Conservation (phyloP, 2,797 vertebrate genomes). For the Sebastes itinus region DNA sequence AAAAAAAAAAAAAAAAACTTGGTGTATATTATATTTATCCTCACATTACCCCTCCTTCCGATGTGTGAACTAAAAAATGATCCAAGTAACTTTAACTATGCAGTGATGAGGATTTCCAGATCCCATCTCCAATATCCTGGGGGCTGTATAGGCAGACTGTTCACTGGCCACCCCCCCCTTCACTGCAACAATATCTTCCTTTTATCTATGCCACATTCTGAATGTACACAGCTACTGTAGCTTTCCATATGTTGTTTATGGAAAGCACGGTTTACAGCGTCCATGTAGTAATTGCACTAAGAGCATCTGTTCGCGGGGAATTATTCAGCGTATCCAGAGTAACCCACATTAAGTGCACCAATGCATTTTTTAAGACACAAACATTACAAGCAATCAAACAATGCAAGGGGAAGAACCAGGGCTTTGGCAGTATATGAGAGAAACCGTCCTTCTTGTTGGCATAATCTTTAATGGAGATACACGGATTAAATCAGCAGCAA, state of each 20-base stretch:
- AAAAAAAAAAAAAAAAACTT: not conserved
- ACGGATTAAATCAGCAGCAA: not conserved
- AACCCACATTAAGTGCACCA: not conserved
- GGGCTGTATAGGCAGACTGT: slow-evolving; percentile 2
- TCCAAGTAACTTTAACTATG: not conserved
- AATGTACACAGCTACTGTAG: not conserved
- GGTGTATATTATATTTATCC: not conserved
- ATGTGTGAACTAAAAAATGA: slow-evolving; percentile 1
- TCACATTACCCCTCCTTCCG: not conserved
- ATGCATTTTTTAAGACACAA: not conserved
- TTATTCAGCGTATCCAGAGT: not conserved
- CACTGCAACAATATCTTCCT: not conserved
- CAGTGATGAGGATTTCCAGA: slow-evolving; percentile 15
- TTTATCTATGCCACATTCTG: not conserved
- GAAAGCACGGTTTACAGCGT: not conserved
- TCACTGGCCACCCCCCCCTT: not conserved
- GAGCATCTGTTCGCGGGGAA: not conserved
- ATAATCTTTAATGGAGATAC: not conserved
- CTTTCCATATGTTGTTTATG: not conserved
- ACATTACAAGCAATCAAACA: not conserved
- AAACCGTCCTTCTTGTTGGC: no score
- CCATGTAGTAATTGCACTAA: not conserved
- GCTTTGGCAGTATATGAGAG: no score
- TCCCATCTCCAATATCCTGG: not conserved
- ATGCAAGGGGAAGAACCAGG: not conserved